These are phyloP conservation scores for Conchocele bisecta DNA, from an alignment of 2,888 invertebrate genomes.

Conservation along the genomic window DNA sequence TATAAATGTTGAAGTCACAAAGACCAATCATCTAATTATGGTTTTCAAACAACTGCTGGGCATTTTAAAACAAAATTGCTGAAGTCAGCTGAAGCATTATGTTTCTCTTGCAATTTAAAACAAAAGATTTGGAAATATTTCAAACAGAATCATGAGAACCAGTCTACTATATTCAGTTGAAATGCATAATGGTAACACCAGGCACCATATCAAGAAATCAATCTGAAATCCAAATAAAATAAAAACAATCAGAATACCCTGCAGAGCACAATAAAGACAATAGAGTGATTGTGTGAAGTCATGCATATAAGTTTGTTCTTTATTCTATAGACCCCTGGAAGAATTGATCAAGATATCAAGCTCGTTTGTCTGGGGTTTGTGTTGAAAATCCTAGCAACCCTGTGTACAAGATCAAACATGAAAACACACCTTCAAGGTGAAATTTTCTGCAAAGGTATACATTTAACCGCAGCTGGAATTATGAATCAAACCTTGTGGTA, in stretches of 20 bases:
- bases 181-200: constrained; percentile 44
- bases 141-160: constrained; percentile 55
- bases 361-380: constrained; percentile 46
- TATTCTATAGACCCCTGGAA: constrained; percentile 35
- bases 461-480: no score
- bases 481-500: no score
- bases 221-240: no score
- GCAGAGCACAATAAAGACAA: no score
- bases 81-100: no score
- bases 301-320: constrained; percentile 51
- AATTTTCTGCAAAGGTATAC: no score
- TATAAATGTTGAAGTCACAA: no score
- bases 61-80: no score
- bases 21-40: no score
- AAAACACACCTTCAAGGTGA: no score
- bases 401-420: constrained; percentile 64
- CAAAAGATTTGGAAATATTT: constrained; percentile 54
- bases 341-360: constrained; percentile 48
- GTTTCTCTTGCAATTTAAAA: constrained; percentile 9
- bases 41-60: no score
- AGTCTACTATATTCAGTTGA: constrained; percentile 32
- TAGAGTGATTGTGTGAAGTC: constrained; percentile 35
- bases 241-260: no score
- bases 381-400: constrained; percentile 64
- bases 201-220: constrained; percentile 47